Conservation (phyloP, 2,888 invertebrate species). For the Acheta domesticus region DNA sequence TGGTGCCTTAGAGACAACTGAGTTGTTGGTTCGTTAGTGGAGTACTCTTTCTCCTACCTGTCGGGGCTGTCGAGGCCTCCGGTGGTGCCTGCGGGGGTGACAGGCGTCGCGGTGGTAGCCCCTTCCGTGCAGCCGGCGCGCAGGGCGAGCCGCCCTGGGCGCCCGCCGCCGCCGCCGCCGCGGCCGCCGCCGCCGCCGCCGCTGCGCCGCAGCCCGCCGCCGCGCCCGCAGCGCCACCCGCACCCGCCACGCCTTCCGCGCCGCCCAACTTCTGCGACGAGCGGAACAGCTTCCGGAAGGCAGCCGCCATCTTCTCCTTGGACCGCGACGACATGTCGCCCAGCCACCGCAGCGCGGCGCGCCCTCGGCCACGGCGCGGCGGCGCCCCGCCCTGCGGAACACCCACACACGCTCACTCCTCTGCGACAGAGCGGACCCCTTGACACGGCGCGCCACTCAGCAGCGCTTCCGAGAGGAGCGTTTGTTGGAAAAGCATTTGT, state of each 20-base stretch:
- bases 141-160: conserved; percentile 42
- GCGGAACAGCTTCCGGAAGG: conserved; percentile 73
- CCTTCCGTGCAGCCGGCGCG: conserved; percentile 40
- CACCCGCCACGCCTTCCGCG: conserved; percentile 34
- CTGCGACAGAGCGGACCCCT: no score
- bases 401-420: no score
- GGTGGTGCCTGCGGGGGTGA: conserved; percentile 25
- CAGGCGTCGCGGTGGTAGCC: conserved; percentile 34
- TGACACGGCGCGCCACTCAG: no score
- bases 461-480: no score
- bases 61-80: conserved; percentile 28
- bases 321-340: conserved; percentile 56
- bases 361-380: no score
- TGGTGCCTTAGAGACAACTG: no score
- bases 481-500: no score
- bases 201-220: conserved; percentile 48
- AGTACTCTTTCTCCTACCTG: background rate
- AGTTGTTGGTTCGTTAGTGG: no score
- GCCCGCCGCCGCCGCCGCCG: conserved; percentile 59
- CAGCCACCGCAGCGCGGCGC: background rate
- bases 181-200: conserved; percentile 37
- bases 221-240: conserved; percentile 33
- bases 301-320: conserved; percentile 77
- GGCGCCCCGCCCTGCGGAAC: no score
- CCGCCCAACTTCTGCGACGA: conserved; percentile 61